Base-by-base conservation (phyloP, 1,140 invertebrate species). In the Paraescarpia echinospica region DNA sequence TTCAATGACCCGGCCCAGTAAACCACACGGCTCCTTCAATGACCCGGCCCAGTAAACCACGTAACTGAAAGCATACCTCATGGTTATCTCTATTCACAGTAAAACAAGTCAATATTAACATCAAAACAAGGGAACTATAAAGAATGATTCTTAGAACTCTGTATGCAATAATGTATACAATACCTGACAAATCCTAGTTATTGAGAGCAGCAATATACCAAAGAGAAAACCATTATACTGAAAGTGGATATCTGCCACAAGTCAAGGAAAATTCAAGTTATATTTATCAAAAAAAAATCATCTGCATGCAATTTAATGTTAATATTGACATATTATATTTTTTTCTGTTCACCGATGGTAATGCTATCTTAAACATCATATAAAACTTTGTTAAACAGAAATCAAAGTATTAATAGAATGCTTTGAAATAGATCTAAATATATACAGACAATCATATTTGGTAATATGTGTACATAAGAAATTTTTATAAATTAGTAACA, bases 161-260 rank as follows among this genome's bases (percentile, higher is more conserved):
- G 48, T 8, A 9, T 9, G 48, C 48, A 51, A 51, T 9, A 77
- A 77, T 6, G 4, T 77, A 18, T 27, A 77, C 22, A 77, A 77
- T 95, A 96, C 97, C 95, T 97, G 95, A 93, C 97, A 95, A 34
- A 98, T 97, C 94, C 96, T 96, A 33, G 97, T 96, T 59, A 99
- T 97, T 33, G 99, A 99, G 34, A 99, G 95, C n/a, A 99, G 95
- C 89, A 99, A 95, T 93, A 99, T 96, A 34, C 99, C 99, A 97
- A 98, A 98, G 35, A 99, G 96, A 95, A 99, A 98, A 91, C 99
- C 99, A 97, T 99, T 99, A 95, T 99, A 99, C 95, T 99, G 99
- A 96, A 99, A 99, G 96, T 99, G 99, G 95, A 99, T 98, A 95
- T 99, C 95, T 96, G 91, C 22, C 59, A 89, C 14, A 92, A 31